Evolutionary conservation across 2,797 vertebrate species (phyloP).

Genomic region (Hippocampus kuda): DNA sequence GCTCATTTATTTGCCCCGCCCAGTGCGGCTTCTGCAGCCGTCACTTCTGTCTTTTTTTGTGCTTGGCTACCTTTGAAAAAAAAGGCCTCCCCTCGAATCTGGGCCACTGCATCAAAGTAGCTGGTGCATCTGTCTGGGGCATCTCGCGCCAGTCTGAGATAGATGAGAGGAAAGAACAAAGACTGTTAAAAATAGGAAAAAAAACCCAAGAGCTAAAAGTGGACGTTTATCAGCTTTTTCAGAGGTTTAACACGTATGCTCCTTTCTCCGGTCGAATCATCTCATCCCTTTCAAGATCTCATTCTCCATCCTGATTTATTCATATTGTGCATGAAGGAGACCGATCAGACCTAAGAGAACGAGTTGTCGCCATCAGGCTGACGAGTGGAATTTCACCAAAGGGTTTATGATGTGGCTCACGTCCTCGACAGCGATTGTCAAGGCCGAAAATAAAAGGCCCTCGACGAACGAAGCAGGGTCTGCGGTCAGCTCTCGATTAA

Average conservation of each 20-base stretch:
- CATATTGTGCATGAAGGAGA: conserved; percentile 13
- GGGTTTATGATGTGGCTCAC: conserved; percentile 51
- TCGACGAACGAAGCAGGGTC: conserved; percentile 57
- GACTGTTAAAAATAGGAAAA: conserved; percentile 2
- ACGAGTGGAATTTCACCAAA: conserved; percentile 30
- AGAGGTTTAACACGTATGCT: conserved; percentile 2
- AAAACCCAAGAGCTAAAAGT: conserved; percentile 18
- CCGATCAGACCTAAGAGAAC: conserved; percentile 25
- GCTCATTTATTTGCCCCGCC: conserved; percentile 21
- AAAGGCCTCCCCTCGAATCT: conserved; percentile 97
- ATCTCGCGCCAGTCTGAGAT: conserved; percentile 65
- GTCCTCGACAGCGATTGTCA: conserved; percentile 54
- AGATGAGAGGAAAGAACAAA: conserved; percentile 28
- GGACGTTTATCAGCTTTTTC: conserved; percentile 20
- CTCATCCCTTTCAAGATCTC: neutral
- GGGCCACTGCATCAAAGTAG: conserved; percentile 83
- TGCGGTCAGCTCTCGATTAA: conserved; percentile 60
- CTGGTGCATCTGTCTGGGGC: conserved; percentile 80
- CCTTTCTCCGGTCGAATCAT: conserved; percentile 1
- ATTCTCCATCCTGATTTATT: conserved; percentile 8
- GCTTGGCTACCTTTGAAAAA: conserved; percentile 67
- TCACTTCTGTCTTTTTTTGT: conserved; percentile 19
- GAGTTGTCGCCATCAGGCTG: conserved; percentile 32
- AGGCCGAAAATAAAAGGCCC: conserved; percentile 44
- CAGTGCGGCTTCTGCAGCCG: conserved; percentile 11